A percentile compares a stretch with the other conserved stretches of the same genome.
Evolutionary conservation across 2,113 vertebrate genomes (phyloP).

Genomic region (Sclerurus mexicanus): DNA sequence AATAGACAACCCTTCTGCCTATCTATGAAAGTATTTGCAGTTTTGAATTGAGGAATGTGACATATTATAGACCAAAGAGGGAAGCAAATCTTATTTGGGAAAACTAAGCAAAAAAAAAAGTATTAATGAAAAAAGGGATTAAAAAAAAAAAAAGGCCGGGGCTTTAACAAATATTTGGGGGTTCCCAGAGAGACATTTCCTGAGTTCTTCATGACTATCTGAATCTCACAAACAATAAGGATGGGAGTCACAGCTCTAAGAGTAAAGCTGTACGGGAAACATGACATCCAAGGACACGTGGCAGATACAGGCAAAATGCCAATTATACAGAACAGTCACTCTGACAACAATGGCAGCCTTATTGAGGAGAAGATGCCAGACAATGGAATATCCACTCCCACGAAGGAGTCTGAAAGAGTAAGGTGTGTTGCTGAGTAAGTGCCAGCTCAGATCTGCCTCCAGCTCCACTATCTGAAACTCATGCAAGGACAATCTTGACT

Average conservation of each 20-base stretch:
- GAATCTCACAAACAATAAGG: not conserved
- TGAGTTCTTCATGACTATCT: not conserved
- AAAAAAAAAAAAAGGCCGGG: not conserved
- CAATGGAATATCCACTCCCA: conserved; percentile 7
- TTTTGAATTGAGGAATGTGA: not conserved
- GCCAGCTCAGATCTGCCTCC: conserved; percentile 17
- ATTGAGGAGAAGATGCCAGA: not conserved
- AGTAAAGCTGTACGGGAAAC: not conserved
- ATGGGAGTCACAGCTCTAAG: not conserved
- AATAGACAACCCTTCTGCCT: not conserved
- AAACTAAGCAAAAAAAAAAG: not conserved
- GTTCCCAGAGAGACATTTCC: not conserved
- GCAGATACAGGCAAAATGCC: not conserved
- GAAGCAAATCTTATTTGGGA: not conserved
- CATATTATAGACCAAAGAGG: not conserved
- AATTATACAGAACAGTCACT: not conserved
- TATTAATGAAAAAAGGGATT: not conserved
- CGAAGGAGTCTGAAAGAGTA: not conserved
- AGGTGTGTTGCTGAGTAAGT: conserved; percentile 46
- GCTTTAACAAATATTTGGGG: not conserved
- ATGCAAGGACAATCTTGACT: not conserved
- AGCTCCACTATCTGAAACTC: not conserved
- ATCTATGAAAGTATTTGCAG: not conserved
- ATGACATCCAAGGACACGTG: not conserved
- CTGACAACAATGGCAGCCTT: not conserved